Conservation (phyloP, 2,888 invertebrate species). For the Pristionchus maxplancki region DNA sequence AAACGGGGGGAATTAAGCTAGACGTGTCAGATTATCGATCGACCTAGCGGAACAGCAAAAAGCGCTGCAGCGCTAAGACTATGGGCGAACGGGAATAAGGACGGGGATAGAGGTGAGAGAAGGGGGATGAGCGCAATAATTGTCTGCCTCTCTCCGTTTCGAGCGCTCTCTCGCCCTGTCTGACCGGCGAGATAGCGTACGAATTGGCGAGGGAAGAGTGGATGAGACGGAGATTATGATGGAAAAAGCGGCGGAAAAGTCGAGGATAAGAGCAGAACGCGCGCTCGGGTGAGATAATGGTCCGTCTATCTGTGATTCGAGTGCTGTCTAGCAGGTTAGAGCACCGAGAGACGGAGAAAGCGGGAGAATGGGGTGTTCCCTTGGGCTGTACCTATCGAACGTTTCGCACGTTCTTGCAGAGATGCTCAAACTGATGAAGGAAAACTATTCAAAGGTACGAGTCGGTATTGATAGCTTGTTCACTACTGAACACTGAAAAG, state of each 20-base stretch:
- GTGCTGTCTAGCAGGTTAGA: neutral
- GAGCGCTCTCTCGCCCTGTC: too few relatives aligned
- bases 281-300: neutral
- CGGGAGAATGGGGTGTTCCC: neutral
- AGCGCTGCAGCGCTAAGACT: neutral
- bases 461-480: too few relatives aligned
- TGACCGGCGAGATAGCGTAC: too few relatives aligned
- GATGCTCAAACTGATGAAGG: too few relatives aligned
- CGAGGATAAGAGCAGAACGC: neutral
- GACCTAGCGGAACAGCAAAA: neutral
- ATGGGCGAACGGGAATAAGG: slow-evolving; percentile 24
- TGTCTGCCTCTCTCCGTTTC: too few relatives aligned
- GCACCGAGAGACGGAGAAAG: neutral
- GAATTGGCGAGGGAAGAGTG: too few relatives aligned
- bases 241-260: neutral
- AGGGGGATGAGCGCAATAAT: too few relatives aligned
- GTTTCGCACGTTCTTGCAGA: too few relatives aligned
- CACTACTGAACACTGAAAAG: too few relatives aligned
- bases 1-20: too few relatives aligned
- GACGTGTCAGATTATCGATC: neutral
- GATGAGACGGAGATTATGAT: slow-evolving; percentile 5
- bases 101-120: neutral
- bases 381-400: neutral
- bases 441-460: too few relatives aligned
- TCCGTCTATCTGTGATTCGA: too few relatives aligned